Conservation (phyloP, 2,888 invertebrate species). For the Stenurella melanura region DNA sequence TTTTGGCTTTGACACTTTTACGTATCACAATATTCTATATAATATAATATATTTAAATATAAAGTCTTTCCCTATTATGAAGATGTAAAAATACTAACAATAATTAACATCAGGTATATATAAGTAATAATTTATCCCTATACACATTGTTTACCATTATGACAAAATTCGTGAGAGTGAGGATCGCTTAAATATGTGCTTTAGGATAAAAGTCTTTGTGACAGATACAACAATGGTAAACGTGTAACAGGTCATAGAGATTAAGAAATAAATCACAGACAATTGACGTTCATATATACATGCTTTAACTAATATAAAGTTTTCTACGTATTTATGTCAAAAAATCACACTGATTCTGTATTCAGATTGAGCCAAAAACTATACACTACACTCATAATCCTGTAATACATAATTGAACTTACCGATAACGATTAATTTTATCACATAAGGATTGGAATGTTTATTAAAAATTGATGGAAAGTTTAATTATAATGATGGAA, state of each 20-base stretch:
- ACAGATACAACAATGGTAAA: conserved; percentile 42
- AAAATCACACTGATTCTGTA: background rate
- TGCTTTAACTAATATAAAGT: conserved; percentile 21
- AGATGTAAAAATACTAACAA: conserved; percentile 52
- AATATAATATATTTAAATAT: conserved; percentile 34
- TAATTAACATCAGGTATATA: conserved; percentile 46
- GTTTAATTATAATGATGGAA: too few species aligned
- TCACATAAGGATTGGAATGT: too few species aligned
- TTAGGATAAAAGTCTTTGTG: conserved; percentile 39
- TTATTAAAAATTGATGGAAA: too few species aligned
- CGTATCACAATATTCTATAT: conserved; percentile 46
- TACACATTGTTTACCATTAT: conserved; percentile 32
- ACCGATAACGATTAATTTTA: too few species aligned
- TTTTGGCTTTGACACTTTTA: conserved; percentile 38
- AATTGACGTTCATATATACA: conserved; percentile 49
- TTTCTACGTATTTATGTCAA: conserved; percentile 17
- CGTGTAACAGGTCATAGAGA: conserved; percentile 33
- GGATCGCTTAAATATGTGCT: conserved; percentile 34
- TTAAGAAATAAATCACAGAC: conserved; percentile 46
- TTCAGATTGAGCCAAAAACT: background rate
- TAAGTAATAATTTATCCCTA: conserved; percentile 12
- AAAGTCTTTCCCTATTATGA: conserved; percentile 42
- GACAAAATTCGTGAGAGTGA: conserved; percentile 27
- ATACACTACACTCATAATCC: background rate
- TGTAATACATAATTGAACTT: too few species aligned